Percentiles rank a stretch among this genome's conserved stretches.
Evolutionary conservation across 2,888 invertebrate species (phyloP).

Genomic region (Beris morrisii): DNA sequence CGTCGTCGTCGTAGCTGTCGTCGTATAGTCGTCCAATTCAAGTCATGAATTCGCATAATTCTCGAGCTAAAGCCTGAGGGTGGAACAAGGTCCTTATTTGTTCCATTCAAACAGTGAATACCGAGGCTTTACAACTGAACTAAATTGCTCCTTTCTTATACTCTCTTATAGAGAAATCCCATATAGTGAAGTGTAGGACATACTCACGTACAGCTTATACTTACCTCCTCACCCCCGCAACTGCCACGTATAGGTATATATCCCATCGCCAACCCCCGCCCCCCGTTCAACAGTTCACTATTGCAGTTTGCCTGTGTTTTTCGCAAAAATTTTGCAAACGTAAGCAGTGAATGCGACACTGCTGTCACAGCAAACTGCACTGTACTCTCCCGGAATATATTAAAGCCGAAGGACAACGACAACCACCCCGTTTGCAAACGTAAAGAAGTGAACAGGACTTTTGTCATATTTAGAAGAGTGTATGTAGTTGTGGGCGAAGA

Average conservation of each 20-base stretch:
- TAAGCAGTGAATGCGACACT: conserved; percentile 30
- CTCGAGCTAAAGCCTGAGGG: conserved; percentile 18
- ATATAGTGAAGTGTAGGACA: conserved; percentile 27
- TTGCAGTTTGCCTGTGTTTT: conserved; percentile 25
- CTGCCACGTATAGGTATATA: too few species aligned
- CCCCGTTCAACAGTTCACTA: conserved; percentile 8
- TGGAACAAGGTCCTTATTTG: conserved; percentile 28
- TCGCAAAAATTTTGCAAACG: conserved; percentile 20
- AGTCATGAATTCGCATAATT: conserved; percentile 33
- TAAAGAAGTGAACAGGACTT: conserved; percentile 10
- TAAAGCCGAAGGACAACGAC: conserved; percentile 24
- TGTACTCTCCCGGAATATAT: conserved; percentile 16
- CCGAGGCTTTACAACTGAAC: conserved; percentile 29
- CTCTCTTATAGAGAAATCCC: conserved; percentile 17
- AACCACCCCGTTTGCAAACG: neutral
- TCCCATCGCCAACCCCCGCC: neutral
- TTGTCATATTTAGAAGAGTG: conserved; percentile 14
- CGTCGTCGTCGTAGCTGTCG: conserved; percentile 1
- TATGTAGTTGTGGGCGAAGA: conserved; percentile 17
- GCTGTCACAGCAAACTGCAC: conserved; percentile 30
- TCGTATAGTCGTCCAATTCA: conserved; percentile 21
- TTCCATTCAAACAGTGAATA: conserved; percentile 29
- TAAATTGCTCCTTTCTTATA: conserved; percentile 32
- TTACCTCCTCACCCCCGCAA: neutral
- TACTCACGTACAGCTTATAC: conserved; percentile 13